These are phyloP conservation scores for Cryptotermes secundus DNA, from an alignment of 1,140 invertebrate species.

Conservation along the genomic window DNA sequence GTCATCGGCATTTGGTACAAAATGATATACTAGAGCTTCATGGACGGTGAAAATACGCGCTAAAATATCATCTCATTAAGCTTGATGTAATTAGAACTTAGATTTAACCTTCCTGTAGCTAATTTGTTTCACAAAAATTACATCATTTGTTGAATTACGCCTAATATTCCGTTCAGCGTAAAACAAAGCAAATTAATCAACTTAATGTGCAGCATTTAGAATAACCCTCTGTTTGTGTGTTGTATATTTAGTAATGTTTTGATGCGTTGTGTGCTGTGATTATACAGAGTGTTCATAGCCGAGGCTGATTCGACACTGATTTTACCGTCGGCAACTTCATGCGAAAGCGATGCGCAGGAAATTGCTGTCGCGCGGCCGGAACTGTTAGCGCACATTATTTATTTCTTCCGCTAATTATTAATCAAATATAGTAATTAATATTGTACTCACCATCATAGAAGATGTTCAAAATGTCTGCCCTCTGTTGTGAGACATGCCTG, in stretches of 20 bases:
- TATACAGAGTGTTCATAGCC: too few relatives aligned
- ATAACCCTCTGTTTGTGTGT: background rate
- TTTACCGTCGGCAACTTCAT: too few relatives aligned
- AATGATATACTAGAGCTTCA: background rate
- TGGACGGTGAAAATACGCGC: background rate
- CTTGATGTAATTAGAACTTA: background rate
- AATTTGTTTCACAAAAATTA: background rate
- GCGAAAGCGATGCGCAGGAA: too few relatives aligned
- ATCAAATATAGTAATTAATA: too few relatives aligned
- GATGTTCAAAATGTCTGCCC: too few relatives aligned
- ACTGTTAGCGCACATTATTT: too few relatives aligned
- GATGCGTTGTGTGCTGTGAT: too few relatives aligned
- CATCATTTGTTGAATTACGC: background rate
- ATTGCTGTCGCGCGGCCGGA: too few relatives aligned
- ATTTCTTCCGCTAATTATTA: too few relatives aligned
- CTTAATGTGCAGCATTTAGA: background rate
- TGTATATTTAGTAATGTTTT: background rate
- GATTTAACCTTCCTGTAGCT: background rate
- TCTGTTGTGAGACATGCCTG: too few relatives aligned
- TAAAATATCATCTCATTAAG: background rate
- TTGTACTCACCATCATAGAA: too few relatives aligned
- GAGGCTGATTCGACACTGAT: too few relatives aligned
- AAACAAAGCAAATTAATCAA: background rate
- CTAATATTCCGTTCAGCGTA: background rate
- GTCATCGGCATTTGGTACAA: background rate